A percentile compares a stretch with the other conserved stretches of the same genome.
Conservation (phyloP, 2,113 vertebrate genomes). For the Turnix velox region DNA sequence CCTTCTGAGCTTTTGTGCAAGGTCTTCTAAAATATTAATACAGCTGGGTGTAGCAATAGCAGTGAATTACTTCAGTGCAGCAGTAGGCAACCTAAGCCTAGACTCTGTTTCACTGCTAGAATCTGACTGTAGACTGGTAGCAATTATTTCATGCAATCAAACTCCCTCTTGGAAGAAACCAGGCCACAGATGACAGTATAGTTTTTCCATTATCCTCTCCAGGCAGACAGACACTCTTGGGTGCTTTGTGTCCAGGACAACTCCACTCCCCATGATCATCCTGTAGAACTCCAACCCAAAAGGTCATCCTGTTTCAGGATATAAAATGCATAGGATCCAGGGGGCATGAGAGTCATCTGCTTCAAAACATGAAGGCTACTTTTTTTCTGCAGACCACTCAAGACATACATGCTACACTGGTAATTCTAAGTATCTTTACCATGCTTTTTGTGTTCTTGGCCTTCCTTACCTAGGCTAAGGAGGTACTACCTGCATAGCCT, state of each 20-base stretch:
- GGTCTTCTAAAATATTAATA: not conserved
- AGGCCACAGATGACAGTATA: not conserved
- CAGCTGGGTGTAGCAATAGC: not conserved
- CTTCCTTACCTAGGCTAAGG: not conserved
- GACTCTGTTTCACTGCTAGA: not conserved
- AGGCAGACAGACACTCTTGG: not conserved
- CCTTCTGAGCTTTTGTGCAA: not conserved
- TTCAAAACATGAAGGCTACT: not conserved
- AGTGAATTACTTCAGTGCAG: not conserved
- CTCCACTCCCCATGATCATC: not conserved
- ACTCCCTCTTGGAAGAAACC: not conserved
- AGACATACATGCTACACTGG: rapidly evolving
- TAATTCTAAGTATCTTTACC: not conserved
- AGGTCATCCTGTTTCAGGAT: not conserved
- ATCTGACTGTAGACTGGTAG: not conserved
- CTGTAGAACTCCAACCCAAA: not conserved
- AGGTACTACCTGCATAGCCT: not conserved
- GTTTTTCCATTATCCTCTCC: not conserved
- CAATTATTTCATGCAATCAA: not conserved
- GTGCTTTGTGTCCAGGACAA: not conserved
- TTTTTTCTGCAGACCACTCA: not conserved
- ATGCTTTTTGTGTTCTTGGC: not conserved
- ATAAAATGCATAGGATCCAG: not conserved
- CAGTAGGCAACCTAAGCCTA: not conserved
- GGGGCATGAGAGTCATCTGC: not conserved